Evolutionary conservation across 2,113 vertebrate species (phyloP), one percentile per base, ranked within the genome.

Genomic region (Saccopteryx leptura): DNA sequence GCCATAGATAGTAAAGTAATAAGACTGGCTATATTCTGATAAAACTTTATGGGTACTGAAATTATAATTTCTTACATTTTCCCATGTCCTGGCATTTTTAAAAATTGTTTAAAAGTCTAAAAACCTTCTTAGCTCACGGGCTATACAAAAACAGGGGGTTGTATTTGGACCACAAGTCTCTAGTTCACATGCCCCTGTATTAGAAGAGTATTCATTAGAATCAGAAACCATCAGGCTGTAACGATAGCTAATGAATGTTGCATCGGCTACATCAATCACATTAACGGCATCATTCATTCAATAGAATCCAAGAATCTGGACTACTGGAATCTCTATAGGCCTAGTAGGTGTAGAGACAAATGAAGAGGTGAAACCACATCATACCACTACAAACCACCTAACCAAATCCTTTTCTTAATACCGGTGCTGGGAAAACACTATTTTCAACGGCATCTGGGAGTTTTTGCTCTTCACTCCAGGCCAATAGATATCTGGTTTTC

Each of bases 51-150:
- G 50, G 66, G 50, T 13, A 68, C 8, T 50, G 54, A 91, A 80
- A 85, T 46, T 9, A 54, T 17, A 82, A 75, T 72, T 89, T 69
- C 74, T 81, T 93, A 15, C 12, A 74, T 66, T 50, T 93, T 91
- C 54, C 63, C 0, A 2, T 39, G 10, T 24, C 46, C 66, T 39
- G 26, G 63, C 23, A 63, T 58, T 58, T 31, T 80, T 48, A 18
- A 79, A 66, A 75, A 60, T 5, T 52, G 91, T n/a, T 83, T 86
- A 89, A 94, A 93, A 74, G 39, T 61, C 92, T n/a, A 39, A 83
- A 90, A 85, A 72, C 4, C 69, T 56, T 58, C 54, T 80, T 83
- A 74, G 46, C 8, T 74, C 60, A 50, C 1, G 18, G 13, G 19
- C 50, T 68, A 33, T 48, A 61, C 5, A 80, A 58, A 90, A 83